phyloP scores from a whole-genome alignment of 2,797 vertebrate species.

The Luscinia luscinia region DNA sequence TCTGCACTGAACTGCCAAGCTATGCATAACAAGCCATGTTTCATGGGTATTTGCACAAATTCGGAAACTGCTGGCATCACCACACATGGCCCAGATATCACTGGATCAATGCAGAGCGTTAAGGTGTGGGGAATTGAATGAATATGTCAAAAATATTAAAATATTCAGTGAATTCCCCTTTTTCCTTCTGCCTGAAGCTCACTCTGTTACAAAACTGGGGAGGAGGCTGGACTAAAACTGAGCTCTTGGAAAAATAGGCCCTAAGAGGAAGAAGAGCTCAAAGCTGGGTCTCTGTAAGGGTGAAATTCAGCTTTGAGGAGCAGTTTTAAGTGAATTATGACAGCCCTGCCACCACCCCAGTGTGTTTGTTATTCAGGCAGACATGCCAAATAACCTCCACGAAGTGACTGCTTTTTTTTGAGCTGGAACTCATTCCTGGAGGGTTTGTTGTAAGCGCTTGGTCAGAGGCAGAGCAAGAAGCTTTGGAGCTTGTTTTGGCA shows the following conservation, averaged over 20 bases:
- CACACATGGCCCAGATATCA: neutral
- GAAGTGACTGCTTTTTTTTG: neutral
- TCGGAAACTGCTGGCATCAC: neutral
- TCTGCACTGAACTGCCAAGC: neutral
- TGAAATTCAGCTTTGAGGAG: neutral
- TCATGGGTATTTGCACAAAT: slow-evolving; percentile 11
- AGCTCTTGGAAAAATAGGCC: neutral
- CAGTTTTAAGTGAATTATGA: neutral
- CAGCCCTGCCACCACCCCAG: neutral
- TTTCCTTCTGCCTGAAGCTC: neutral
- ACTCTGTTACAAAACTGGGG: neutral
- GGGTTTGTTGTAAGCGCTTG: neutral
- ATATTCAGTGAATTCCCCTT: neutral
- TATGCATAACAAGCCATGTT: neutral
- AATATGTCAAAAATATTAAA: neutral
- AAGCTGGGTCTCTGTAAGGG: neutral
- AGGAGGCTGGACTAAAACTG: neutral
- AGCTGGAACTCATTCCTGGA: neutral
- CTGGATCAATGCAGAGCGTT: neutral
- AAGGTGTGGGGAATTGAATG: neutral
- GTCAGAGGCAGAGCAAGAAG: neutral
- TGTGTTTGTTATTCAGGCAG: neutral
- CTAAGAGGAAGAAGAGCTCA: neutral
- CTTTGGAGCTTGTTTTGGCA: neutral
- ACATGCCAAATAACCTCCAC: neutral